Conservation (phyloP, 2,888 invertebrate species). For the Penaeus monodon region DNA sequence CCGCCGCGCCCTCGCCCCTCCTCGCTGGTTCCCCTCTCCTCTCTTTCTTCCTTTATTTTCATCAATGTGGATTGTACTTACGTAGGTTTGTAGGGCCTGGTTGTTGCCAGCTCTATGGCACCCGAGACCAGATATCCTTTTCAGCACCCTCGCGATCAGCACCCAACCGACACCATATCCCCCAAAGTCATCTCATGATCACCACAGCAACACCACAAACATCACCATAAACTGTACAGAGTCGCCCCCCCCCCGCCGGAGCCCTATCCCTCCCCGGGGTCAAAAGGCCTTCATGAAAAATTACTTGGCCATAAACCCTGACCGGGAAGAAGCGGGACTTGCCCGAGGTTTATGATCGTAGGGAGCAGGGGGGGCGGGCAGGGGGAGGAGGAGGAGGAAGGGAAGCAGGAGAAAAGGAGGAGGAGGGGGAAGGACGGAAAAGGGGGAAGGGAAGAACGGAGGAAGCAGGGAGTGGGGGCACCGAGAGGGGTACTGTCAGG, state of each 20-base stretch:
- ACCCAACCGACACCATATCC: too few relatives aligned
- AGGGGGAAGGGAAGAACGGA: too few relatives aligned
- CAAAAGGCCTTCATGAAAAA: conserved; percentile 38
- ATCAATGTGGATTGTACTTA: too few relatives aligned
- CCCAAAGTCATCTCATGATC: too few relatives aligned
- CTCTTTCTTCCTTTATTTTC: background rate
- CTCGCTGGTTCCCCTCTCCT: background rate
- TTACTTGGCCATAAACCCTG: conserved; percentile 26
- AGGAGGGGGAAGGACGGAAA: too few relatives aligned
- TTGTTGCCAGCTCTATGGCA: too few relatives aligned
- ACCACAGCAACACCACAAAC: too few relatives aligned
- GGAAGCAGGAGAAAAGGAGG: background rate
- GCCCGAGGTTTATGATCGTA: background rate
- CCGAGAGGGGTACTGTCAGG: background rate
- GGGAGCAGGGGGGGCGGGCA: background rate
- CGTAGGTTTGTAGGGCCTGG: too few relatives aligned
- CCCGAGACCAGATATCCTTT: too few relatives aligned
- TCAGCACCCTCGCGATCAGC: too few relatives aligned
- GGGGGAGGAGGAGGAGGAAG: background rate
- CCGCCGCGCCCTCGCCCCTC: background rate
- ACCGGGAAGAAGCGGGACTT: conserved; percentile 3
- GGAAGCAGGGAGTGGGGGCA: background rate
- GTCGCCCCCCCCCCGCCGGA: conserved; percentile 1
- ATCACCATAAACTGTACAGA: too few relatives aligned
- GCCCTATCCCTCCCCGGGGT: conserved; percentile 9